Evolutionary conservation across 2,888 invertebrate genomes (phyloP).

Genomic region (Melieria crassipennis): DNA sequence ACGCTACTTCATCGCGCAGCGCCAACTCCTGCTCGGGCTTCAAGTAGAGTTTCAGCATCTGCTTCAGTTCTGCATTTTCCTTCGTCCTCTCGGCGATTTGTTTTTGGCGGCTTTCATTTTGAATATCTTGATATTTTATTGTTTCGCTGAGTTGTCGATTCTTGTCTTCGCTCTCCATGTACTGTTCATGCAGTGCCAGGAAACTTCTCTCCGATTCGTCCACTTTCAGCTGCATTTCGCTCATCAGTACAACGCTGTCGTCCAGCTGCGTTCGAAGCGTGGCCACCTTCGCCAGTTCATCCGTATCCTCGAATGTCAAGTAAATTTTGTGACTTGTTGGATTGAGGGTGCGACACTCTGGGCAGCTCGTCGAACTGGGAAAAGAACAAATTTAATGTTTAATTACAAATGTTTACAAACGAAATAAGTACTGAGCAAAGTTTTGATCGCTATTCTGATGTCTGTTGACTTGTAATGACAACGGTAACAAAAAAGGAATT

Average conservation of each 20-base stretch:
- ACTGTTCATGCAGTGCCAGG: constrained; percentile 31
- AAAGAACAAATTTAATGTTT: neutral
- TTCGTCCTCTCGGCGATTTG: constrained; percentile 11
- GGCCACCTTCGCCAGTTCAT: constrained; percentile 1
- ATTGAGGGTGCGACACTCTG: constrained; percentile 46
- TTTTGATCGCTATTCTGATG: too few relatives aligned
- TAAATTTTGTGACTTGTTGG: constrained; percentile 43
- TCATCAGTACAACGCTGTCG: constrained; percentile 4
- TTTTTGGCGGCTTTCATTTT: constrained; percentile 29
- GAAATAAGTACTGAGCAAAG: too few relatives aligned
- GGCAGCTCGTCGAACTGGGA: constrained; percentile 50
- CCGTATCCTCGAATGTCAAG: constrained; percentile 47
- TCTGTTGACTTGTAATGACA: too few relatives aligned
- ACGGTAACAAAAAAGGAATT: too few relatives aligned
- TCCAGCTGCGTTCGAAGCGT: constrained; percentile 18
- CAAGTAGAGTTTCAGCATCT: too few relatives aligned
- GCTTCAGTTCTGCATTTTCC: neutral
- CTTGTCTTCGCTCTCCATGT: constrained; percentile 29
- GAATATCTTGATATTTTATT: constrained; percentile 18
- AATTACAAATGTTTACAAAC: neutral
- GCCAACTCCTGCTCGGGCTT: too few relatives aligned
- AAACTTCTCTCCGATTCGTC: constrained; percentile 30
- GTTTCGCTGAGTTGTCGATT: constrained; percentile 9
- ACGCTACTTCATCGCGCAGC: neutral
- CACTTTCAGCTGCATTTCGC: constrained; percentile 23